phyloP scores from a whole-genome alignment of 2,888 invertebrate species.

The Endotricha flammealis region DNA sequence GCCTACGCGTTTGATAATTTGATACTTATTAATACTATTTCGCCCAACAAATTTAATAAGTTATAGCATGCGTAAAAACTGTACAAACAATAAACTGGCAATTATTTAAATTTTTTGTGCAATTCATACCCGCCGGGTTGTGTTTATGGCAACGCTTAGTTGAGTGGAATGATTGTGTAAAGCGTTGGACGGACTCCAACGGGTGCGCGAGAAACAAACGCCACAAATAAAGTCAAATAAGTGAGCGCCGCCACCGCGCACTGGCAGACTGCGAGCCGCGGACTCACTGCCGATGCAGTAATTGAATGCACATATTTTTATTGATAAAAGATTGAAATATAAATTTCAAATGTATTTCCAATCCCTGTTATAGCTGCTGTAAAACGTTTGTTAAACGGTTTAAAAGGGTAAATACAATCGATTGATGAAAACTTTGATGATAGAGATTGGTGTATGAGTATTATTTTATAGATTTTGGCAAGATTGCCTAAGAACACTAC shows the following conservation, averaged over 20 bases:
- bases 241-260: conserved; percentile 32
- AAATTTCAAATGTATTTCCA: no score
- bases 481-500: no score
- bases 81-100: conserved; percentile 59
- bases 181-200: conserved; percentile 73
- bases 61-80: conserved; percentile 46
- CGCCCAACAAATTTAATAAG: no score
- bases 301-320: conserved; percentile 17
- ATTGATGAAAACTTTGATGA: no score
- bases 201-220: conserved; percentile 61
- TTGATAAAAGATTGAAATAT: background rate
- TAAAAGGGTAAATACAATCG: no score
- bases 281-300: conserved; percentile 10
- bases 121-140: conserved; percentile 72
- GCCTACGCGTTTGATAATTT: no score
- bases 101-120: conserved; percentile 73
- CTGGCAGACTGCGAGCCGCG: conserved; percentile 16
- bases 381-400: no score
- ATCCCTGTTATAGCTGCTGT: no score
- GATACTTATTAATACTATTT: no score
- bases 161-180: conserved; percentile 79
- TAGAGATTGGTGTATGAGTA: no score
- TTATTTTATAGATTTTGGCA: no score
- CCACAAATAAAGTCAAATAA: conserved; percentile 74
- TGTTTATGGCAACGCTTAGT: conserved; percentile 77